phyloP scores from a whole-genome alignment of 2,113 vertebrate genomes.

The Pachypanchax playfairii region DNA sequence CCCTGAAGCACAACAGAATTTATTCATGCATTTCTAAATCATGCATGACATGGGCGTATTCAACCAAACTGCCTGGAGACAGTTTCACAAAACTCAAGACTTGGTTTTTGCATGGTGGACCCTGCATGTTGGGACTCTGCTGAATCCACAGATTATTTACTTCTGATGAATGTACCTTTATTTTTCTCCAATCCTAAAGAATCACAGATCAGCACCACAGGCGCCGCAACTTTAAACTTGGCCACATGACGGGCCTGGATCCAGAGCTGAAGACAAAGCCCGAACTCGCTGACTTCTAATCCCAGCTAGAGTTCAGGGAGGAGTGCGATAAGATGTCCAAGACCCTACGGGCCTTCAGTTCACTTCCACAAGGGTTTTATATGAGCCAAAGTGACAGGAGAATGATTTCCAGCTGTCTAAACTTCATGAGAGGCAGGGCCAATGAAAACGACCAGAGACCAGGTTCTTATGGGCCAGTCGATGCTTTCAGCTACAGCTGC shows the following conservation, averaged over 20 bases:
- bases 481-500: conserved; percentile 51
- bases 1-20: conserved; percentile 8
- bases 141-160: conserved; percentile 18
- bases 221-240: conserved; percentile 30
- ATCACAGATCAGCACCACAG: conserved; percentile 19
- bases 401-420: conserved; percentile 60
- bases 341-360: conserved; percentile 24
- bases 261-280: conserved; percentile 51
- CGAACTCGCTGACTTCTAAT: conserved; percentile 51
- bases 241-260: conserved; percentile 30
- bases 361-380: conserved; percentile 38
- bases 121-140: conserved; percentile 4
- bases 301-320: conserved; percentile 39
- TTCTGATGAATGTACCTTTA: conserved; percentile 1
- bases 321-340: conserved; percentile 43
- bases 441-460: conserved; percentile 34
- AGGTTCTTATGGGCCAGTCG: conserved; percentile 10
- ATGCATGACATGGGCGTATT: conserved; percentile 11
- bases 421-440: conserved; percentile 25
- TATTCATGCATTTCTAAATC: conserved; percentile 46
- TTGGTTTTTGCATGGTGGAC: too few species aligned
- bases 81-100: conserved; percentile 2
- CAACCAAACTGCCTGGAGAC: conserved; percentile 12
- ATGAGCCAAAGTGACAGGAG: conserved; percentile 44
- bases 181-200: conserved; percentile 3